Base-by-base conservation (phyloP, 2,113 vertebrate genomes). In the Nyctibius bracteatus region DNA sequence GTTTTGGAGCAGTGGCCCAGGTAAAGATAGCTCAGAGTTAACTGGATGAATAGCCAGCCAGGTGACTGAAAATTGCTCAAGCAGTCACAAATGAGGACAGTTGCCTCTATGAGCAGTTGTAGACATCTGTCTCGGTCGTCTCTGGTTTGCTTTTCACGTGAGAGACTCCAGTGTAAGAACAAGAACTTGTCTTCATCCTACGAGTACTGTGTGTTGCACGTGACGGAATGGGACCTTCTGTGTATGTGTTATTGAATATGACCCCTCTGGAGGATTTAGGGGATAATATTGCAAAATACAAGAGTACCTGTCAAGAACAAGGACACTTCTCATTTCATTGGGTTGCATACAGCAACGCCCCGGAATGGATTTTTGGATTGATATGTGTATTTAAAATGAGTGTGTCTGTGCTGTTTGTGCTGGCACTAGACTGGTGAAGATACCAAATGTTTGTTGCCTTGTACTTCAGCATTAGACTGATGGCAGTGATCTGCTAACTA, bases 11-110 rank as follows among this genome's bases (percentile, higher is more conserved):
- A 87, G 51, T 55, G 88, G 88, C 59, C 72, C 81, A 44, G 93
- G 73, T 85, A 57, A 82, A 81, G 84, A 12, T 16, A 79, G 49
- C 75, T 67, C 52, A 37, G 88, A 84, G 58, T 33, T 86, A 39
- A 18, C 90, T 46, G 58, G 43, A 13, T 46, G 70, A 70, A 75
- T 82, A 81, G 93, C 70, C 96, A 86, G 51, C 84, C 81, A 86
- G 91, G 54, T 61, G 82, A 39, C 28, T 17, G 55, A 63, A 20
- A 24, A 12, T 7, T 41, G 35, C 46, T 83, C 22, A 7, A 18
- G 39, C 31, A 31, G 13, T 68, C 49, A 12, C 62, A 35, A 2
- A 1, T 3, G 74, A 65, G 63, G 75, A 54, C 31, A 14, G 1
- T 57, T 52, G 61, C 41, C 54, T 77, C 23, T 65, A 4, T 27